Evolutionary conservation across 2,113 vertebrate genomes (phyloP), one percentile per base, ranked within the genome.

Genomic region (Cromileptes altivelis): DNA sequence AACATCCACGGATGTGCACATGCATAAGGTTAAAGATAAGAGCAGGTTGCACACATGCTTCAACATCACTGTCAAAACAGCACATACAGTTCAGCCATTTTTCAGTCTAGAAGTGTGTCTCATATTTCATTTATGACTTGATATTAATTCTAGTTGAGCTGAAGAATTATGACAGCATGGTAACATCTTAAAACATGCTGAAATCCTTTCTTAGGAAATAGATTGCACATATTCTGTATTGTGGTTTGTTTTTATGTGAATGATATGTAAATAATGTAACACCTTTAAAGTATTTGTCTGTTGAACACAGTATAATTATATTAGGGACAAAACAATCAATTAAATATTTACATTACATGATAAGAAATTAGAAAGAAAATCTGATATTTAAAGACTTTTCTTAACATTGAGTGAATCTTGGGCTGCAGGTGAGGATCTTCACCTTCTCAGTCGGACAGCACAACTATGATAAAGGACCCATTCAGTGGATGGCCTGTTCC

Each of bases 381-480:
- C 47, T 49, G 47, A 49, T 4, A 49, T 49, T 15, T 15, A 49
- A 49, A 49, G 33, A 37, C 33, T 37, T 37, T 37, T 37, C 33
- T 37, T 45, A 45, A 74, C 55, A 40, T 30, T 60, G 33, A 8
- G 33, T 37, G 33, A 37, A 37, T 80, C 3, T 65, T 45, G 6
- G 84, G 21, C 64, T 83, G 23, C 80, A 99, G 98, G 98, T 99
- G 17, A 96, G 97, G 40, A 97, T 99, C 58, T 99, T 99, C 90
- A 99, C 98, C 0, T 99, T 99, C 93, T 99, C 98, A 73, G 98
- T 99, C 40, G 98, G 98, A 84, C 98, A 99, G 7, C 98, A 99
- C 94, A 99, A 99, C 93, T 99, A 99, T 49, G 98, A 99, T 82
- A 98, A 98, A 90, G 97, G 97, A 90, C 98, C 98, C 63, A 97